Evolutionary conservation across 2,797 vertebrate genomes (phyloP).

Genomic region (Poecilia velifera): DNA sequence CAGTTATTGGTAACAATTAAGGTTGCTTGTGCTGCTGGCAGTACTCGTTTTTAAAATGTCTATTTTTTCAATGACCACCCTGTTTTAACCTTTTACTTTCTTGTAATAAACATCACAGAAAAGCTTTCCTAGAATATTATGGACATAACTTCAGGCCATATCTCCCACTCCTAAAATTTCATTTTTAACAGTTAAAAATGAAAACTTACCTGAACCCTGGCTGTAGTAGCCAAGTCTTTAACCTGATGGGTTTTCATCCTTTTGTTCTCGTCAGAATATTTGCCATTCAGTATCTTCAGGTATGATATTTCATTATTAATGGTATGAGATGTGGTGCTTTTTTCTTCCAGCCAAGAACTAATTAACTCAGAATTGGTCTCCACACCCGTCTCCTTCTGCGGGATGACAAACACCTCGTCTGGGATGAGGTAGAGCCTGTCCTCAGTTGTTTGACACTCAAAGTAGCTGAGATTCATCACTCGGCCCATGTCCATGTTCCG

Average conservation of each 20-base stretch:
- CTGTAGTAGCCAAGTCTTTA: conserved; percentile 80
- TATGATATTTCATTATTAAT: conserved; percentile 86
- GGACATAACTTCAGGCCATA: too few relatives aligned
- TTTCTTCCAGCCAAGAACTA: conserved; percentile 86
- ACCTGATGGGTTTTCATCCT: conserved; percentile 89
- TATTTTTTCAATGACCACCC: too few relatives aligned
- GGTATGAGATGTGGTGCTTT: conserved; percentile 80
- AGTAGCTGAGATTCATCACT: conserved; percentile 87
- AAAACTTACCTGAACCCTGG: conserved; percentile 83
- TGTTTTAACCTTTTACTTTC: too few relatives aligned
- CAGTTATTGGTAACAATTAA: too few relatives aligned
- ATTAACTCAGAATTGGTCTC: conserved; percentile 90
- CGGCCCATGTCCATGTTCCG: conserved; percentile 89
- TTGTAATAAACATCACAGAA: background rate
- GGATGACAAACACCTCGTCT: conserved; percentile 87
- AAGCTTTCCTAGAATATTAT: too few relatives aligned
- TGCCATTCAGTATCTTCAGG: conserved; percentile 80
- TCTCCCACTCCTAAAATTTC: too few relatives aligned
- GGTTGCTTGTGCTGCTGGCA: too few relatives aligned
- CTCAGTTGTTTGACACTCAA: conserved; percentile 87
- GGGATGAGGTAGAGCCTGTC: conserved; percentile 89
- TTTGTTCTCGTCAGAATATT: conserved; percentile 85
- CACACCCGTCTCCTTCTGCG: conserved; percentile 86
- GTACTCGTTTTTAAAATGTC: too few relatives aligned
- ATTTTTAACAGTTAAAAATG: background rate